Evolutionary conservation across 2,797 vertebrate genomes (phyloP).

Genomic region (Sylvia borin): DNA sequence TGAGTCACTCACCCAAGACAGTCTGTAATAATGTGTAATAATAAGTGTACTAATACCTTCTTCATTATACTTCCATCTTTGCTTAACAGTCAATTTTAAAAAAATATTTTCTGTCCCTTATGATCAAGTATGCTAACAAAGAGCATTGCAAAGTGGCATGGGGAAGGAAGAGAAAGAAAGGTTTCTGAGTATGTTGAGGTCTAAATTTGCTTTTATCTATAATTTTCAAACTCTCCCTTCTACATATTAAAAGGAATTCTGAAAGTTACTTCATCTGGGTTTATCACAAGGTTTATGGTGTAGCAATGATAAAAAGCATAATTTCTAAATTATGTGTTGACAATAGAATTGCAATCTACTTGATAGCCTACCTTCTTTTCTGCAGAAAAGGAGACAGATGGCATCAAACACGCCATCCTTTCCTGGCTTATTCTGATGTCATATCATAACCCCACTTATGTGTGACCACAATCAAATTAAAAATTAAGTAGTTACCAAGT

Average conservation of each 20-base stretch:
- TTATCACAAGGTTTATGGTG: neutral
- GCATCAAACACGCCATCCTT: neutral
- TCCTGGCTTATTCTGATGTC: neutral
- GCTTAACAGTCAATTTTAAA: neutral
- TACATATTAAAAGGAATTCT: neutral
- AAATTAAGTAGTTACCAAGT: neutral
- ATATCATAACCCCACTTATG: neutral
- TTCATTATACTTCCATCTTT: neutral
- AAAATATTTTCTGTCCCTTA: neutral
- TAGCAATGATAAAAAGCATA: neutral
- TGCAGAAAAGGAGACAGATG: neutral
- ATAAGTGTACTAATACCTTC: neutral
- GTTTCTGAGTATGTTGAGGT: neutral
- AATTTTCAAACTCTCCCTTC: neutral
- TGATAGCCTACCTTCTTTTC: neutral
- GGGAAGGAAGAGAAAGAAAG: neutral
- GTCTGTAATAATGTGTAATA: neutral
- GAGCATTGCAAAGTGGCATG: neutral
- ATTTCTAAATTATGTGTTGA: neutral
- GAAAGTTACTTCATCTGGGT: neutral
- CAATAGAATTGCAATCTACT: neutral
- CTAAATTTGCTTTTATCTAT: neutral
- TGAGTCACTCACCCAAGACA: neutral
- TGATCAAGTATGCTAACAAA: neutral
- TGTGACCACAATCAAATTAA: neutral